Base-by-base conservation (phyloP, 2,888 invertebrate species). In the Plusia festucae region DNA sequence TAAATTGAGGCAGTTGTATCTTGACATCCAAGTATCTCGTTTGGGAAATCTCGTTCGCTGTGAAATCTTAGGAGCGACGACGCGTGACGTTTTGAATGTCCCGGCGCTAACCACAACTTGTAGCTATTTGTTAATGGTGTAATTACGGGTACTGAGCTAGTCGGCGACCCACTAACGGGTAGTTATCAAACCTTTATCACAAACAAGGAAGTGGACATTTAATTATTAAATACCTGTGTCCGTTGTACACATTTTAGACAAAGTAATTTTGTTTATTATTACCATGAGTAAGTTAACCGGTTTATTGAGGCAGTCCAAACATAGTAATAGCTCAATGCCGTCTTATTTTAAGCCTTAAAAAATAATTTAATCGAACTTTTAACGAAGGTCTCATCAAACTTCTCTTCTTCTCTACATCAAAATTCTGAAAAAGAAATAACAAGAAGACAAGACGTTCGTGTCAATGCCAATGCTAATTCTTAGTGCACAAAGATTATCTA, bases 121-220 rank as follows among this genome's bases (percentile, higher is more conserved):
- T 60, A 74, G 66, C 66, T 68, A 27, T 57, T 57, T 63, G 53
- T 73, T 52, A 65, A 68, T 62, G 20, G 30, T 30, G 16, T 76
- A 68, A 68, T 61, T 58, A 72, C 57, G 53, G 53, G 40, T 44
- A 59, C 52, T 52, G 20, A 55, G 32, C 20, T 15, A 34, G 44
- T 34, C 16, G n/a, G 16, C 24, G 16, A 40, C 52, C 24, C 4
- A 22, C 53, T 44, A 65, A 27, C 30, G 9, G 68, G 16, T 13
- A n/a, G 53, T 46, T 32, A 53, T n/a, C 20, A 20, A 44, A 57
- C 56, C 30, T 60, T 40, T 63, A 46, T 64, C 68, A 68, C 18
- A 53, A n/a, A 15, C 27, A 51, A 15, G 16, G n/a, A 60, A 52
- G 15, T 55, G 3, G 2, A 49, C 24, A 20, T n/a, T 64, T 58